These are phyloP conservation scores for Chironomus striatipennis DNA, from an alignment of 1,140 invertebrate species.

Conservation along the genomic window DNA sequence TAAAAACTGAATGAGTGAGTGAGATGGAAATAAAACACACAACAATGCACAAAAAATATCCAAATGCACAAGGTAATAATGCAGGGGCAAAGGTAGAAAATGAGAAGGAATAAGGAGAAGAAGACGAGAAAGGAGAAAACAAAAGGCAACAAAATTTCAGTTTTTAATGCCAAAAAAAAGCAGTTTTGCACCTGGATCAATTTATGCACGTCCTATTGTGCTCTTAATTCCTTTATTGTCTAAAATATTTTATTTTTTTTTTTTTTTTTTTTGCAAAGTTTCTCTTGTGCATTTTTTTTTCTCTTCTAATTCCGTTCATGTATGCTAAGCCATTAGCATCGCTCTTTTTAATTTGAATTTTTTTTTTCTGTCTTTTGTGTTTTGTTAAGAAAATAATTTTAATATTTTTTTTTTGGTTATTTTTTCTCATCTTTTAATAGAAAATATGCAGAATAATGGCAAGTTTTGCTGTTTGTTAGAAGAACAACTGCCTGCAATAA, in stretches of 20 bases:
- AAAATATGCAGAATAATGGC: too few relatives aligned
- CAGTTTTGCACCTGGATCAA: constrained; percentile 11
- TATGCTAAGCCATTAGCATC: background rate
- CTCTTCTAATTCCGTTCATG: background rate
- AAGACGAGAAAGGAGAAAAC: background rate
- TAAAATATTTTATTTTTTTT: background rate
- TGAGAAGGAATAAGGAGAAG: background rate
- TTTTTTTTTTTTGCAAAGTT: background rate
- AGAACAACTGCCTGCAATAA: too few relatives aligned
- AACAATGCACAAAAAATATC: too few relatives aligned
- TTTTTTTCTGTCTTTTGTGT: background rate
- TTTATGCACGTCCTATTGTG: constrained; percentile 12
- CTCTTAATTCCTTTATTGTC: constrained; percentile 13
- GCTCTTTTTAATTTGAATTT: constrained; percentile 2
- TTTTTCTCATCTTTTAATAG: background rate
- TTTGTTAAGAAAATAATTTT: background rate
- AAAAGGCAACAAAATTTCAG: background rate
- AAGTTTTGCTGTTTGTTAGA: too few relatives aligned
- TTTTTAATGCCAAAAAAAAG: background rate
- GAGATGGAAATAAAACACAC: too few relatives aligned
- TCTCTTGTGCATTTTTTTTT: background rate
- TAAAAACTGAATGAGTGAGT: too few relatives aligned
- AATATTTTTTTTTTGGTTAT: background rate
- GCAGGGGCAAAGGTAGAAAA: background rate
- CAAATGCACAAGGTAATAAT: background rate